These are phyloP conservation scores for Mylabris phalerata DNA, from an alignment of 1,140 invertebrate species.

Conservation along the genomic window DNA sequence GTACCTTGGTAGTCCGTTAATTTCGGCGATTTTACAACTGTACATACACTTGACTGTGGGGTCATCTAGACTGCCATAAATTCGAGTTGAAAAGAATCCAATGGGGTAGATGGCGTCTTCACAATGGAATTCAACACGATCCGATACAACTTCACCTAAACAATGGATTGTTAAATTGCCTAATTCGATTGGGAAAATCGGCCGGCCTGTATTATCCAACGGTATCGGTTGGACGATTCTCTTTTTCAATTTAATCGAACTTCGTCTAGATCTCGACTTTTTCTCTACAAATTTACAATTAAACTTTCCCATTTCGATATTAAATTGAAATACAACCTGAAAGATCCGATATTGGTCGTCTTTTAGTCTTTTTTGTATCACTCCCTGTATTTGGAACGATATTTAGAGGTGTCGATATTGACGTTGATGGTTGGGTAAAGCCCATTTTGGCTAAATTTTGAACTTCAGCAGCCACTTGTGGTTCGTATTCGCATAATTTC, in stretches of 20 bases:
- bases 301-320: neutral
- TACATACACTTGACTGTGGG: slow-evolving; percentile 68
- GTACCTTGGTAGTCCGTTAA: slow-evolving; percentile 54
- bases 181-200: slow-evolving; percentile 67
- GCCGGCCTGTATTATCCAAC: slow-evolving; percentile 59
- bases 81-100: slow-evolving; percentile 72
- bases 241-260: slow-evolving; percentile 31
- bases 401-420: neutral
- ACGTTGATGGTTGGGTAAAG: slow-evolving; percentile 10
- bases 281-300: slow-evolving; percentile 13
- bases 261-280: slow-evolving; percentile 23
- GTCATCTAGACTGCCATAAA: slow-evolving; percentile 66
- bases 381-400: neutral
- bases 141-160: slow-evolving; percentile 67
- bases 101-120: slow-evolving; percentile 71
- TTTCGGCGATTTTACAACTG: slow-evolving; percentile 75
- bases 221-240: slow-evolving; percentile 57
- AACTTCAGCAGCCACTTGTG: slow-evolving; percentile 47
- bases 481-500: slow-evolving; percentile 58
- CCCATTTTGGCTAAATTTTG: slow-evolving; percentile 30
- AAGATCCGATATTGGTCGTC: slow-evolving; percentile 14
- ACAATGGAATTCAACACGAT: slow-evolving; percentile 62
- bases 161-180: slow-evolving; percentile 69
- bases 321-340: neutral
- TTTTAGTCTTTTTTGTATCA: slow-evolving; percentile 31